These are phyloP conservation scores for Hemibagrus guttatus DNA, from an alignment of 2,797 vertebrate species.

Conservation along the genomic window DNA sequence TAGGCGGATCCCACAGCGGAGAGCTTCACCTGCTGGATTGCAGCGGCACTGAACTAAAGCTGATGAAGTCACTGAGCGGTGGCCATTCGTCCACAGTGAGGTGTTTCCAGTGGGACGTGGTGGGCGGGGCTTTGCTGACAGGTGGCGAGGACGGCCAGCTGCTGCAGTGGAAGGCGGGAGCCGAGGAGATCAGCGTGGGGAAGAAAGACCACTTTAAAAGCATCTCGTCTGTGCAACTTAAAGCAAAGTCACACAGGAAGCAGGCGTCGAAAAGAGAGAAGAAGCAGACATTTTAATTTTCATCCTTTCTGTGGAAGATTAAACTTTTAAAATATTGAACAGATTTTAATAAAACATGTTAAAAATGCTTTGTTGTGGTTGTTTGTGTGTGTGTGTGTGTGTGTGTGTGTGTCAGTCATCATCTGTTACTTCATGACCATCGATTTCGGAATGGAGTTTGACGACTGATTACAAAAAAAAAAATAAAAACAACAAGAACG, in stretches of 20 bases:
- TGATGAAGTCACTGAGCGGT: conserved; percentile 72
- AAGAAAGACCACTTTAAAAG: conserved; percentile 81
- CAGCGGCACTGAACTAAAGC: conserved; percentile 62
- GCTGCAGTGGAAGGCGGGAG: conserved; percentile 86
- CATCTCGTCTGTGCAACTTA: conserved; percentile 78
- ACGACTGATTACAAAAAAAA: background rate
- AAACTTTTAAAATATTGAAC: background rate
- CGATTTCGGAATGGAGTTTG: background rate
- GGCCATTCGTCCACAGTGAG: conserved; percentile 85
- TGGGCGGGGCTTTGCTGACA: conserved; percentile 78
- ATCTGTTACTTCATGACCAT: background rate
- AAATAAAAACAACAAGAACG: background rate
- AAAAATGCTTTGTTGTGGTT: background rate
- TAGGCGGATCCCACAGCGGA: conserved; percentile 81
- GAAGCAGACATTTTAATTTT: conserved; percentile 5
- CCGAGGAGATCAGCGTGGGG: conserved; percentile 66
- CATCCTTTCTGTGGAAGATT: background rate
- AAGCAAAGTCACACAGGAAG: conserved; percentile 79
- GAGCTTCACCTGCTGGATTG: conserved; percentile 82
- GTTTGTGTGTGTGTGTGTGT: background rate
- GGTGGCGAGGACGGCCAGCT: conserved; percentile 92
- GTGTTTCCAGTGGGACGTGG: conserved; percentile 84
- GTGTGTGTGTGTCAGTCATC: background rate
- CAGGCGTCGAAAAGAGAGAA: conserved; percentile 66
- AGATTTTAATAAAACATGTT: conserved; percentile 17